Evolutionary conservation across 2,888 invertebrate genomes (phyloP).

Genomic region (Imbricaverruca yamaguchii): DNA sequence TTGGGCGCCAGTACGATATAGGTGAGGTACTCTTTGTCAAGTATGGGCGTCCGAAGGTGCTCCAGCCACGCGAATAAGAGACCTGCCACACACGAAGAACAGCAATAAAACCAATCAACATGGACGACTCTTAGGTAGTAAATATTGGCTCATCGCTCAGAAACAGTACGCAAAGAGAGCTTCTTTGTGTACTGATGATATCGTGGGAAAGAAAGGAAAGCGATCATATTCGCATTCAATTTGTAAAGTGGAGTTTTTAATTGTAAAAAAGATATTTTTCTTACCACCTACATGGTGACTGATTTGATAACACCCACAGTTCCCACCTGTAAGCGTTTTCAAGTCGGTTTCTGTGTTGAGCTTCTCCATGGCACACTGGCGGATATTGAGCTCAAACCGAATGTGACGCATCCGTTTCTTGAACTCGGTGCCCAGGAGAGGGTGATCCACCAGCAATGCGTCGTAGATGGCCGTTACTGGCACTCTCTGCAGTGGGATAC

Average conservation of each 20-base stretch:
- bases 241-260: too few relatives aligned
- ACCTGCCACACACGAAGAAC: slow-evolving; percentile 37
- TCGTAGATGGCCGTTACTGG: slow-evolving; percentile 42
- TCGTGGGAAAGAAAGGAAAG: too few relatives aligned
- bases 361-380: slow-evolving; percentile 56
- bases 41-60: slow-evolving; percentile 58
- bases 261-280: too few relatives aligned
- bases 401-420: slow-evolving; percentile 40
- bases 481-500: slow-evolving; percentile 23
- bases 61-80: slow-evolving; percentile 71
- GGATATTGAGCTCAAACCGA: slow-evolving; percentile 58
- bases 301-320: too few relatives aligned
- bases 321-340: slow-evolving; percentile 47
- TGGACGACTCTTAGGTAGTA: too few relatives aligned
- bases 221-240: too few relatives aligned
- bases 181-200: too few relatives aligned
- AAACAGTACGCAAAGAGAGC: too few relatives aligned
- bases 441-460: slow-evolving; percentile 54
- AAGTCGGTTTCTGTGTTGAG: slow-evolving; percentile 58
- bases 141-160: too few relatives aligned
- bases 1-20: slow-evolving; percentile 54
- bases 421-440: slow-evolving; percentile 49
- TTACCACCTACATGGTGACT: too few relatives aligned
- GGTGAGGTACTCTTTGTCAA: slow-evolving; percentile 59
- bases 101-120: not conserved